Base-by-base conservation (phyloP, 1,140 invertebrate genomes). In the Sesamia nonagrioides region DNA sequence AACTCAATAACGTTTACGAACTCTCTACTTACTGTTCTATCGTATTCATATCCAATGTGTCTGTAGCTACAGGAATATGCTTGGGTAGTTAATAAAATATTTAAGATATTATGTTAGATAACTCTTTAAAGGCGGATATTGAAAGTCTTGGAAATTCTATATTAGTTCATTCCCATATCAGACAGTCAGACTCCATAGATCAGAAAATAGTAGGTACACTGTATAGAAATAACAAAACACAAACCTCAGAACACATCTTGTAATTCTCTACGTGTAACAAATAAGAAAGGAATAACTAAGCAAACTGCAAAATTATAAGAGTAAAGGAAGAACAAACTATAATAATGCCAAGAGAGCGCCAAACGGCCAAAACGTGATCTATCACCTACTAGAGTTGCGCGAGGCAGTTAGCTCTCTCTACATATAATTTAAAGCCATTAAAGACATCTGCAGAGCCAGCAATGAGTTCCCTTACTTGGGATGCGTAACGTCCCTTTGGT, bases 351-450 rank as follows among this genome's bases (percentile, higher is more conserved):
- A 58, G 42, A 33, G 52, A 74, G 37, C 72, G 58, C 8, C 74
- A 52, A 18, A 52, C 61, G 61, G 33, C 45, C 61, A 37, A 63
- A 66, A 68, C 58, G 60, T 68, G 61, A 66, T 81, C 88, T 93
- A 93, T 92, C 91, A 93, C 91, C 87, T 88, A 86, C 82, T 81
- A 37, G 73, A 88, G 82, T 77, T 37, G 78, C 78, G 69, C 84
- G 81, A 80, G 88, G 89, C 91, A 90, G 90, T 92, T 94, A 94
- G 88, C 90, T 92, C 91, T 91, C 91, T 93, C 91, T 89, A 93
- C 87, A 91, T 93, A 94, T 93, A 92, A 94, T 94, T 94, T 93
- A 92, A 94, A 92, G 90, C 92, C 92, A 94, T 94, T 94, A 94
- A 93, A 93, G 91, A 94, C 92, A 94, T 94, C 92, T 94, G 92